These are phyloP conservation scores for Mastomys coucha DNA, from an alignment of 2,113 vertebrate genomes.

Conservation along the genomic window DNA sequence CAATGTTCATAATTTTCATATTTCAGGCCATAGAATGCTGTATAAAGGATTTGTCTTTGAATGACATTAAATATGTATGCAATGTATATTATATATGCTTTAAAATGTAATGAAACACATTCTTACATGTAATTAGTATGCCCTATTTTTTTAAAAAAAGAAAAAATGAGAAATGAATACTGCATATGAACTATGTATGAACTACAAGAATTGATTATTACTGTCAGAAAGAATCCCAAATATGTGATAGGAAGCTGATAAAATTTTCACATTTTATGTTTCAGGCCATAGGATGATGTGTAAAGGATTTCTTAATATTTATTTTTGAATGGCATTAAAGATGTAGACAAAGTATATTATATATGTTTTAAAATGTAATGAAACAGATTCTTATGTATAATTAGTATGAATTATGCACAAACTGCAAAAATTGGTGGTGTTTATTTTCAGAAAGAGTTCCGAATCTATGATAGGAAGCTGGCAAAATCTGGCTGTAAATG, in stretches of 20 bases:
- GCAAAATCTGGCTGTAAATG: constrained; percentile 61
- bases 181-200: neutral
- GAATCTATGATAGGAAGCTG: constrained; percentile 47
- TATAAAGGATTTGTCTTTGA: constrained; percentile 4
- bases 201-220: constrained; percentile 43
- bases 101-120: neutral
- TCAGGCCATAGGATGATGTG: neutral
- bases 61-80: neutral
- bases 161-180: neutral
- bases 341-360: neutral
- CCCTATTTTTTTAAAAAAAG: neutral
- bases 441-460: constrained; percentile 53
- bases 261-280: constrained; percentile 21
- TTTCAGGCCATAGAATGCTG: neutral
- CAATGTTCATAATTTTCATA: neutral
- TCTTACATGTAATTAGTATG: neutral
- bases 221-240: constrained; percentile 60
- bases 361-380: neutral
- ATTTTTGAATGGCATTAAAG: neutral
- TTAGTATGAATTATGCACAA: neutral
- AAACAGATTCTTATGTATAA: neutral
- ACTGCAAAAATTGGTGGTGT: constrained; percentile 39
- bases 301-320: constrained; percentile 21
- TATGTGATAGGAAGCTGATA: constrained; percentile 51
- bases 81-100: neutral